These are phyloP conservation scores for Glaucopsyche alexis DNA, from an alignment of 2,888 invertebrate genomes.

Conservation along the genomic window DNA sequence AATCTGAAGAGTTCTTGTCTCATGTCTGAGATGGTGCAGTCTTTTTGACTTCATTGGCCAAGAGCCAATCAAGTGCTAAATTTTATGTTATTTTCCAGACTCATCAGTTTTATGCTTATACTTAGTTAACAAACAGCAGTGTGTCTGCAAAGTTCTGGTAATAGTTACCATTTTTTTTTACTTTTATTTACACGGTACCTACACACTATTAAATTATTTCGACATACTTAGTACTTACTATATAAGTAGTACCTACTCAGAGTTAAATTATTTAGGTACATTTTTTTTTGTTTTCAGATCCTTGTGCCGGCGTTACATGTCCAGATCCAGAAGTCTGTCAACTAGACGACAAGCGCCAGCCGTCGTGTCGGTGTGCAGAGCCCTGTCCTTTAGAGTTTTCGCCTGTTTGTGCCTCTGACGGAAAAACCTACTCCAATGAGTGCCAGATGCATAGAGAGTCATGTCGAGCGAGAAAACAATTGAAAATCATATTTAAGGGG, in stretches of 20 bases:
- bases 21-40: background rate
- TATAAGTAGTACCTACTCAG: too few species aligned
- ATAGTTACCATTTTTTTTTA: background rate
- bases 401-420: constrained; percentile 89
- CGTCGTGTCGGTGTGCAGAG: constrained; percentile 90
- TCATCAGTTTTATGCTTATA: background rate
- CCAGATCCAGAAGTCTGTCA: constrained; percentile 91
- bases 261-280: too few species aligned
- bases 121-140: background rate
- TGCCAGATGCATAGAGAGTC: constrained; percentile 91
- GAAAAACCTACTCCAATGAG: constrained; percentile 90
- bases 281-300: constrained; percentile 74
- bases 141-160: background rate
- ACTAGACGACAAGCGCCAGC: constrained; percentile 87
- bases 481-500: constrained; percentile 89
- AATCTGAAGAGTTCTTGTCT: constrained; percentile 9
- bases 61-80: background rate
- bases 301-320: constrained; percentile 89
- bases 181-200: too few species aligned
- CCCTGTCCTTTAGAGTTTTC: constrained; percentile 89
- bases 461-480: constrained; percentile 86
- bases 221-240: too few species aligned
- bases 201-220: too few species aligned
- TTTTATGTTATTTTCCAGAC: background rate
- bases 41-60: constrained; percentile 9